Evolutionary conservation across 2,113 vertebrate species (phyloP).

Genomic region (Murina feae): DNA sequence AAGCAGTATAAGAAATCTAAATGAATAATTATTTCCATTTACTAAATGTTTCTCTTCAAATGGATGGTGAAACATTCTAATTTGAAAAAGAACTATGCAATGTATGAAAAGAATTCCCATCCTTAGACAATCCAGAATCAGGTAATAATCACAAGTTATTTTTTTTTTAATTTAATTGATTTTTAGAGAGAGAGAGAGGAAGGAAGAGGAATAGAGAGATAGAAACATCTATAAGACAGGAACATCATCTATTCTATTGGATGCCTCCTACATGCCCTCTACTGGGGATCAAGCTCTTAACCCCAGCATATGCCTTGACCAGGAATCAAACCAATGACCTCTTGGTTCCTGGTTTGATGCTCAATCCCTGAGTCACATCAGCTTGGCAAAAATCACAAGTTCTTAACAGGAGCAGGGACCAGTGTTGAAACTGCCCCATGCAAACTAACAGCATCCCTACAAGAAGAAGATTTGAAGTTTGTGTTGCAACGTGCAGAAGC

Average conservation of each 20-base stretch:
- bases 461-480: background rate
- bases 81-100: background rate
- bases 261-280: background rate
- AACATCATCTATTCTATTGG: background rate
- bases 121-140: background rate
- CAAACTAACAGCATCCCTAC: background rate
- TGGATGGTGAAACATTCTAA: background rate
- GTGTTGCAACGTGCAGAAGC: background rate
- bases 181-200: background rate
- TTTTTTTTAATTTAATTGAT: too few relatives aligned
- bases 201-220: background rate
- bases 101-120: background rate
- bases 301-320: background rate
- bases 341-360: background rate
- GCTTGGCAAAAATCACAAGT: background rate
- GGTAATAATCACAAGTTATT: background rate
- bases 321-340: background rate
- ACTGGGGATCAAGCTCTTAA: background rate
- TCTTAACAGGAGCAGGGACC: background rate
- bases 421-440: background rate
- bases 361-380: too few relatives aligned
- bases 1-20: background rate
- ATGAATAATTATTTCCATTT: background rate
- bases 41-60: background rate
- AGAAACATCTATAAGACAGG: background rate